Conservation (phyloP, 1,140 invertebrate genomes). For the Drosophila pandora region DNA sequence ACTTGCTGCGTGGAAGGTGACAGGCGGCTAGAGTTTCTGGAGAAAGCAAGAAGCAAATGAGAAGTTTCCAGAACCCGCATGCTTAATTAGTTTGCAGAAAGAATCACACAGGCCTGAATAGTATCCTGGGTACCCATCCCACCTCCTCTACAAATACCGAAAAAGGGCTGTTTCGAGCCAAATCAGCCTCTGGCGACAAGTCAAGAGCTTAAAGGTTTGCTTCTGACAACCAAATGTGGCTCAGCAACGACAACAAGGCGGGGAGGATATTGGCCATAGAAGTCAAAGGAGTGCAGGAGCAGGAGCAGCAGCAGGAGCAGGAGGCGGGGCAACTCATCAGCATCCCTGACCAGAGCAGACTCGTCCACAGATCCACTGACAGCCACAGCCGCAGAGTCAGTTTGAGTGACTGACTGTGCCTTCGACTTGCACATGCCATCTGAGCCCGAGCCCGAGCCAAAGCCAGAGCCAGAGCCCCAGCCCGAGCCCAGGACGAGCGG, state of each 20-base stretch:
- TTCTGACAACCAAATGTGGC: slow-evolving; percentile 48
- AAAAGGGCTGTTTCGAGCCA: not conserved
- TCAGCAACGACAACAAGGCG: slow-evolving; percentile 11
- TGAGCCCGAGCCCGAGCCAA: not conserved
- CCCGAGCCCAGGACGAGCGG: too few relatives aligned
- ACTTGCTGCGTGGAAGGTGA: slow-evolving; percentile 48
- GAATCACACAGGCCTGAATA: not conserved
- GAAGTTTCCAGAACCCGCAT: slow-evolving; percentile 43
- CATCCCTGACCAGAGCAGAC: slow-evolving; percentile 37
- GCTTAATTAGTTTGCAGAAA: slow-evolving; percentile 62
- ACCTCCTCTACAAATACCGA: not conserved
- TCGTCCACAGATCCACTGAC: slow-evolving; percentile 44
- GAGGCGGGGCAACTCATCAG: not conserved
- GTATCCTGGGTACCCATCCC: not conserved
- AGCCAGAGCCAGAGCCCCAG: too few relatives aligned
- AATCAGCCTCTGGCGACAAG: slow-evolving; percentile 49
- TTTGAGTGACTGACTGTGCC: slow-evolving; percentile 75
- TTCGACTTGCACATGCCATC: slow-evolving; percentile 69
- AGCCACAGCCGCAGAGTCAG: slow-evolving; percentile 48
- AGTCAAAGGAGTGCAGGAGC: not conserved
- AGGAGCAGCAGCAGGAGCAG: not conserved
- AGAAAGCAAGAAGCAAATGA: not conserved
- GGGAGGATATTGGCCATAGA: slow-evolving; percentile 15
- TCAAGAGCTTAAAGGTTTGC: slow-evolving; percentile 67
- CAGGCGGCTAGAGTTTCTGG: slow-evolving; percentile 4